A percentile compares a stretch with the other conserved stretches of the same genome.
Conservation (phyloP, 2,113 vertebrate species). For the Peromyscus californicus region DNA sequence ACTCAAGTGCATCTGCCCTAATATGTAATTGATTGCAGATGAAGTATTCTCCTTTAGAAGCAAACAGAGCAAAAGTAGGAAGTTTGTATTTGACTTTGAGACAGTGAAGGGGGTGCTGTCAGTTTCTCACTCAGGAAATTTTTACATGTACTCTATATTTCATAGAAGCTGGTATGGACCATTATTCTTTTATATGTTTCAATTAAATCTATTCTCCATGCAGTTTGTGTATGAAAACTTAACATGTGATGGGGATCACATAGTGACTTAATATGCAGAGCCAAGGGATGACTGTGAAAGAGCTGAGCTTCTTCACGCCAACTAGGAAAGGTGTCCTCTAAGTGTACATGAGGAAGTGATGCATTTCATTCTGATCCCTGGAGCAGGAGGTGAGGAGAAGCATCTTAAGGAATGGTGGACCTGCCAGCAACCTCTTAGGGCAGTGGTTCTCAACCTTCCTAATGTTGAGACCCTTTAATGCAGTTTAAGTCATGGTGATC, state of each 20-base stretch:
- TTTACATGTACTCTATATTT: not conserved
- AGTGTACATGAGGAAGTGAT: not conserved
- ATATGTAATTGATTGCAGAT: not conserved
- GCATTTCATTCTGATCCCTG: not conserved
- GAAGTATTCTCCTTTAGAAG: not conserved
- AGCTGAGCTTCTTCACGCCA: not conserved
- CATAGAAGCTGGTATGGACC: not conserved
- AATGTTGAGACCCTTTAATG: too few species aligned
- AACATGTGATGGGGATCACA: not conserved
- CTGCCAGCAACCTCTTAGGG: not conserved
- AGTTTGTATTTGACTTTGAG: not conserved
- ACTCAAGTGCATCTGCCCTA: not conserved
- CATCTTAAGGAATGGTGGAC: not conserved
- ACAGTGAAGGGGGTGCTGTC: not conserved
- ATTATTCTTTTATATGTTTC: not conserved
- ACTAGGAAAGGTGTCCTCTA: not conserved
- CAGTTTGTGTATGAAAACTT: not conserved
- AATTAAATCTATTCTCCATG: not conserved
- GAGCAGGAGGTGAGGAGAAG: not conserved
- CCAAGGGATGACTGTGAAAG: not conserved
- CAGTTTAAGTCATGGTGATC: not conserved
- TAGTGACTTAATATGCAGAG: not conserved
- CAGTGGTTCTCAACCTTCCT: too few species aligned
- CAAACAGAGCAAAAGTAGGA: not conserved
- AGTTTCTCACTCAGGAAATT: not conserved